phyloP scores from a whole-genome alignment of 2,113 vertebrate genomes.

The Alectura lathami region DNA sequence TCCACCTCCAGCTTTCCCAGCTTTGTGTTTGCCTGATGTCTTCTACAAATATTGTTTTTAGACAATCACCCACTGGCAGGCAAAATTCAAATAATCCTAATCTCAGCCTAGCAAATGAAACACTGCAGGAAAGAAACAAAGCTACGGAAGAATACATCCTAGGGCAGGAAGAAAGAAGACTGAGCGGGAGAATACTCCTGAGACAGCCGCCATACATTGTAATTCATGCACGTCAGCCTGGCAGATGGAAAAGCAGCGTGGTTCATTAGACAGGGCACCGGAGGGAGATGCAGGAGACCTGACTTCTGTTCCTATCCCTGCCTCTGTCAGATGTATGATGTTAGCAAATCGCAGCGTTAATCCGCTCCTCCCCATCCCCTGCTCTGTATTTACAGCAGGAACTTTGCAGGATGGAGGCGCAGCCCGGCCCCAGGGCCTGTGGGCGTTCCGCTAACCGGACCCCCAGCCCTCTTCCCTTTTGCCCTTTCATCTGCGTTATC shows the following conservation, averaged over 20 bases:
- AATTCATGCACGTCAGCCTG: neutral
- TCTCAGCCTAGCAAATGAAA: neutral
- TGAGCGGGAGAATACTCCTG: neutral
- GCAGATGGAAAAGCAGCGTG: neutral
- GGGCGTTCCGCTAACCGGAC: neutral
- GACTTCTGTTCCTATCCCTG: neutral
- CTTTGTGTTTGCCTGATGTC: neutral
- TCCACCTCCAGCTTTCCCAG: neutral
- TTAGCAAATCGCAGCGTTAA: neutral
- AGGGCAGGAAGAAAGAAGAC: neutral
- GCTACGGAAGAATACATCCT: neutral
- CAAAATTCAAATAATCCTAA: slow-evolving; percentile 14
- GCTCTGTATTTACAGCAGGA: neutral
- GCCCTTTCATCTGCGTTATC: neutral
- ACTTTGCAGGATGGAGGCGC: neutral
- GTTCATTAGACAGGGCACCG: accelerated
- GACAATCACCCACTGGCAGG: neutral
- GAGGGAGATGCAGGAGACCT: neutral
- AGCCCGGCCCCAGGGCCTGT: neutral
- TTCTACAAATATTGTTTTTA: neutral
- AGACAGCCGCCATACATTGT: neutral
- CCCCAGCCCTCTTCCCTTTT: neutral
- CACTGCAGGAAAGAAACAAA: neutral
- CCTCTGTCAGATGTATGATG: neutral
- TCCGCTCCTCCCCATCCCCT: neutral